phyloP scores from a whole-genome alignment of 2,797 vertebrate species.

The Spea hammondii region DNA sequence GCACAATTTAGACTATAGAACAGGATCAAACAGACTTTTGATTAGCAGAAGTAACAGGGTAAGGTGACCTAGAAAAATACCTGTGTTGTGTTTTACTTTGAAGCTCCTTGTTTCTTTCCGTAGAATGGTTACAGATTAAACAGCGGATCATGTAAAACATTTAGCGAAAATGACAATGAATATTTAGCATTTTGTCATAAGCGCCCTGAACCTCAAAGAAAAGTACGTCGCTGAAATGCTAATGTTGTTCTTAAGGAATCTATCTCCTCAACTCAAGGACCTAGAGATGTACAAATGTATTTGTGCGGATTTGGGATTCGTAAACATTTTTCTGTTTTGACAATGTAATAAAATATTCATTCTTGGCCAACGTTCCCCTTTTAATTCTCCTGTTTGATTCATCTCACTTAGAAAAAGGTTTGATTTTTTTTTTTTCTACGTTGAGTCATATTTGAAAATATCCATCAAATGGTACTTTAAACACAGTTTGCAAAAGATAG shows the following conservation, averaged over 20 bases:
- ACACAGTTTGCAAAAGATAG: too few species aligned
- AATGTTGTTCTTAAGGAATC: background rate
- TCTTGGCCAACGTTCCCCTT: too few species aligned
- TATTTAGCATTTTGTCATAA: conserved; percentile 24
- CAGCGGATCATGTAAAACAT: conserved; percentile 44
- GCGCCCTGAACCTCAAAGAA: conserved; percentile 15
- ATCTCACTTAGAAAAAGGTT: too few species aligned
- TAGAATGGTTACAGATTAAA: conserved; percentile 43
- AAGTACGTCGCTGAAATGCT: conserved; percentile 21
- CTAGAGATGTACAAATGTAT: background rate
- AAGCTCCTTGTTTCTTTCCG: conserved; percentile 28
- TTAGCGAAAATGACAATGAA: conserved; percentile 36
- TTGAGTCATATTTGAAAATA: too few species aligned
- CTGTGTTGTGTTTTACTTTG: conserved; percentile 26
- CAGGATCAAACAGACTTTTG: conserved; percentile 39
- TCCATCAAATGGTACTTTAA: too few species aligned
- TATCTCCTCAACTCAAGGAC: background rate
- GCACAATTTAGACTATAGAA: conserved; percentile 20
- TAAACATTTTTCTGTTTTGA: too few species aligned
- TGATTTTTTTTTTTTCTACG: too few species aligned
- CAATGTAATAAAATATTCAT: too few species aligned
- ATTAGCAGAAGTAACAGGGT: conserved; percentile 26
- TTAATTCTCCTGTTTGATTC: too few species aligned
- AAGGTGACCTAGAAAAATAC: conserved; percentile 48
- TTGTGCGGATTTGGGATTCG: too few species aligned